Evolutionary conservation across 2,888 invertebrate species (phyloP).

Genomic region (Drosophila multiciliata): DNA sequence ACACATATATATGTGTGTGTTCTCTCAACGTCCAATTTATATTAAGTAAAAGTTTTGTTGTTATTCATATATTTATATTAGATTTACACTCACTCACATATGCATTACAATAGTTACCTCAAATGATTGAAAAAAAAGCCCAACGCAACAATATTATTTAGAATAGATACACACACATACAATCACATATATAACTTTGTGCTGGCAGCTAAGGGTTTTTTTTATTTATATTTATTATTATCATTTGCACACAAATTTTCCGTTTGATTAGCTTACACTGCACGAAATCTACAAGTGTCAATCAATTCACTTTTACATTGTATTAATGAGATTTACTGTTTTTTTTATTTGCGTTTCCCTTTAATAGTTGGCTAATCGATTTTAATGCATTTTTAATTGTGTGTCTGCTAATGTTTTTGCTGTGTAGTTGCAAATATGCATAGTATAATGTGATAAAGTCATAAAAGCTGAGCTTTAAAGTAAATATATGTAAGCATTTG

Average conservation of each 20-base stretch:
- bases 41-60: conserved; percentile 1
- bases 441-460: conserved; percentile 4
- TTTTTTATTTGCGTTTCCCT: neutral
- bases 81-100: conserved; percentile 21
- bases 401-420: neutral
- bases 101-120: conserved; percentile 20
- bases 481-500: neutral
- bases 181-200: conserved; percentile 18
- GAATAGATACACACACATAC: conserved; percentile 4
- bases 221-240: conserved; percentile 11
- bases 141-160: conserved; percentile 18
- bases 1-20: neutral
- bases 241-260: conserved; percentile 66
- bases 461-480: conserved; percentile 1
- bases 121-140: conserved; percentile 31
- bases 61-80: conserved; percentile 1
- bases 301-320: neutral
- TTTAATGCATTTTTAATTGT: neutral
- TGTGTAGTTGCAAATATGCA: neutral
- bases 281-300: conserved; percentile 18
- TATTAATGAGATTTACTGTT: neutral
- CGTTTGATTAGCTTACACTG: conserved; percentile 55
- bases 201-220: conserved; percentile 25
- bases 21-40: neutral
- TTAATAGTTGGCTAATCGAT: neutral